Conservation (phyloP, 2,113 vertebrate species). For the Dipodomys spectabilis region DNA sequence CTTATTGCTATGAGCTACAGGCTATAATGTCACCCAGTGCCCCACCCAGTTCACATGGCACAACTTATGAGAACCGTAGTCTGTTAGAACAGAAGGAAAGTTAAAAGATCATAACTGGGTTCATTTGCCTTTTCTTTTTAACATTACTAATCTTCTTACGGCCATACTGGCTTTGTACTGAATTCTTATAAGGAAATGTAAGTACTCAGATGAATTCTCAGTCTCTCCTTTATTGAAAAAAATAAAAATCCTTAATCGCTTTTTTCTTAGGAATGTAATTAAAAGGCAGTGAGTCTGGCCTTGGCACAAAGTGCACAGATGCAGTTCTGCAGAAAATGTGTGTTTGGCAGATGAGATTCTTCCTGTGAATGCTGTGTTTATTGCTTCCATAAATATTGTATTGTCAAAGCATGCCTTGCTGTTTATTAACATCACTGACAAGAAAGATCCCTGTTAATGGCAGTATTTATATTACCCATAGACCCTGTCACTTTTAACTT, state of each 20-base stretch:
- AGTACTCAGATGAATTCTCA: conserved; percentile 59
- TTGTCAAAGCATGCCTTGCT: conserved; percentile 80
- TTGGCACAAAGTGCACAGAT: conserved; percentile 67
- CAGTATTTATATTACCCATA: conserved; percentile 66
- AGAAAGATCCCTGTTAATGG: conserved; percentile 74
- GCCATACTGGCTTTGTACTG: conserved; percentile 12
- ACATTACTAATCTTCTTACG: conserved; percentile 4
- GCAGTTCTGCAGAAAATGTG: conserved; percentile 61
- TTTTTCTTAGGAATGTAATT: conserved; percentile 73
- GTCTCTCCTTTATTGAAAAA: conserved; percentile 62
- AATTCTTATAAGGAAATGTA: conserved; percentile 55
- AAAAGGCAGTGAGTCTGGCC: conserved; percentile 71
- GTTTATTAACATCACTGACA: conserved; percentile 78
- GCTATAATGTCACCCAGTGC: not conserved
- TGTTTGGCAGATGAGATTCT: conserved; percentile 72
- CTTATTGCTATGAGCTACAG: not conserved
- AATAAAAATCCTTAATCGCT: conserved; percentile 62
- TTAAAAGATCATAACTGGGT: conserved; percentile 8
- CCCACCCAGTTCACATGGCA: not conserved
- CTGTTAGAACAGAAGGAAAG: conserved; percentile 38
- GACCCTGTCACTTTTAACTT: conserved; percentile 77
- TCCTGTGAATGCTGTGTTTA: conserved; percentile 75
- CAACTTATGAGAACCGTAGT: not conserved
- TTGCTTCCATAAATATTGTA: conserved; percentile 81
- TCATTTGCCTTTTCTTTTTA: conserved; percentile 24